Base-by-base conservation (phyloP, 2,113 vertebrate genomes). In the Cynopterus brachyotis region DNA sequence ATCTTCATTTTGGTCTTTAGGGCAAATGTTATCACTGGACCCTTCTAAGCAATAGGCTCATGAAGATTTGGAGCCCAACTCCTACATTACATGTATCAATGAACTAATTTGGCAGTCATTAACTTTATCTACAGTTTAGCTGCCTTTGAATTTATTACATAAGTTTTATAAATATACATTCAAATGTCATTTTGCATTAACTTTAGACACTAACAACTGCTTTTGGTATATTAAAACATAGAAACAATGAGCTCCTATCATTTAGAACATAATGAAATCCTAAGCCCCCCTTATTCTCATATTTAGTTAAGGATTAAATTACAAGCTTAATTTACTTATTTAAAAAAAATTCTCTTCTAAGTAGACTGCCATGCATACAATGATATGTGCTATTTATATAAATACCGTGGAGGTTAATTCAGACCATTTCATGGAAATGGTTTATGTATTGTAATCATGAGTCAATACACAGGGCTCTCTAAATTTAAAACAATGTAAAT, bases 401-500 rank as follows among this genome's bases (percentile, higher is more conserved):
- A 97, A 92, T 81, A 88, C 81, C 8, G 3, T 4, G 3, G 59
- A 97, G 97, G 89, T 96, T 97, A 97, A 98, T 76, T 87, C 93
- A 96, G 96, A 98, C 85, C 96, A 95, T 96, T 96, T 97, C 96
- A 93, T 87, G 96, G 93, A 98, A 96, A 96, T 90, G 59, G 96
- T 98, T 98, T 98, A 91, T 95, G 88, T 95, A 89, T 96, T 97
- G 85, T 89, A 96, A 98, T 97, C 97, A 98, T 84, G 95, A 98
- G 85, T 96, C 96, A 67, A 72, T 94, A 13, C 94, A 98, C 97
- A 98, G 91, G 7, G 0, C 96, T 97, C 96, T 0, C 92, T 89
- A 84, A 35, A 95, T 96, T 95, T 95, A 97, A 98, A 98, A 97
- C 95, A 96, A 96, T 98, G 89, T 98, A 97, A 98, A 97, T 69